Conservation (phyloP, 2,888 invertebrate genomes). For the Drosophila hamatofila region DNA sequence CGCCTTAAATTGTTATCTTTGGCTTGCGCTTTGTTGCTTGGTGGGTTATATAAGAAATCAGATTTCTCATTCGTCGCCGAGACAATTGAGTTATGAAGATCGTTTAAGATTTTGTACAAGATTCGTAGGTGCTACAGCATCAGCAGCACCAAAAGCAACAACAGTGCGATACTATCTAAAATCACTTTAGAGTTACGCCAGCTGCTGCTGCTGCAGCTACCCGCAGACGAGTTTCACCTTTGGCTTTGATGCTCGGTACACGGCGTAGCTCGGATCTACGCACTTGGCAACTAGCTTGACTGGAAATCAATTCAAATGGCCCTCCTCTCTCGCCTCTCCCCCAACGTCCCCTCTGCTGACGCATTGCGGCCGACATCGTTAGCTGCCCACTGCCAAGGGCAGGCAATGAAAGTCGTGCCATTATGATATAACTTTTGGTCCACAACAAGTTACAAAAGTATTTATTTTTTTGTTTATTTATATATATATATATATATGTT, state of each 20-base stretch:
- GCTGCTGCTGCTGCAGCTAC: constrained; percentile 7
- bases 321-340: constrained; percentile 3
- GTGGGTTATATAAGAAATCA: constrained; percentile 29
- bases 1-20: background rate
- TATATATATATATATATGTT: constrained; percentile 28
- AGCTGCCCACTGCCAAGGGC: constrained; percentile 37
- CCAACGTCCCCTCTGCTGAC: background rate
- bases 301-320: constrained; percentile 33
- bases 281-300: constrained; percentile 27
- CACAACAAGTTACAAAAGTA: constrained; percentile 48
- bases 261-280: constrained; percentile 4
- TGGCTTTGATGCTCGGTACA: constrained; percentile 19
- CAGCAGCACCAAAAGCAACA: background rate
- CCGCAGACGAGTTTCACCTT: constrained; percentile 40
- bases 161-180: constrained; percentile 23
- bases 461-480: background rate
- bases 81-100: constrained; percentile 10
- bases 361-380: background rate
- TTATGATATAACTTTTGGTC: constrained; percentile 42
- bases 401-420: constrained; percentile 43
- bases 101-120: constrained; percentile 16
- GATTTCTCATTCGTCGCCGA: constrained; percentile 32
- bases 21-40: background rate
- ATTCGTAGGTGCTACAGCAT: constrained; percentile 6
- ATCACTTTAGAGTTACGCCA: constrained; percentile 36